Base-by-base conservation (phyloP, 2,888 invertebrate genomes). In the Phania funesta region DNA sequence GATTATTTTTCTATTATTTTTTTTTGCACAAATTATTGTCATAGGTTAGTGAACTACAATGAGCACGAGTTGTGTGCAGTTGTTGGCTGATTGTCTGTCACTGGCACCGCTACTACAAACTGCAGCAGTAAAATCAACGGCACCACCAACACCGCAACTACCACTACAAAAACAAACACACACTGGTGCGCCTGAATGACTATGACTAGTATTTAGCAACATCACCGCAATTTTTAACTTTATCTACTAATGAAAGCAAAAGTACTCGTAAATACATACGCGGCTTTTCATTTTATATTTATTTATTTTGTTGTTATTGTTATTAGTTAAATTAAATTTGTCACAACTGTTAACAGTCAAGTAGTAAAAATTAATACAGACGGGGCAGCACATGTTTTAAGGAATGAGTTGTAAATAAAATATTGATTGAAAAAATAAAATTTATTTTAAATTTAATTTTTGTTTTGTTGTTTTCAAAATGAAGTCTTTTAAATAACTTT, bases 21-120 rank as follows among this genome's bases (percentile, higher is more conserved):
- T 84, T 84, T 24, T 50, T 50, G 26, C 80, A 85, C 87, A 88
- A 88, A 89, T 88, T 88, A 87, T 88, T 88, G 88, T 86, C 87
- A 85, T 89, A 88, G 88, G 88, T 88, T 89, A 89, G 89, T 88
- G 87, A 85, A 80, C 80, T 80, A 83, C 75, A 83, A 80, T 78
- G 80, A 71, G 78, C 65, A 82, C 82, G 82, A 78, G 82, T 67
- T 79, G 65, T 65, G 62, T 80, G 70, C 67, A 60, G 71, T 74
- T 65, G 65, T 32, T 77, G 77, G 48, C 48, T 62, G 65, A 38
- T 58, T 48, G 70, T 70, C 56, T 70, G 46, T 46, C 68, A 62
- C 44, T 41, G 52, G 52, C 32, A 68, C 41, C 9, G 58, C 46
- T 22, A 22, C 64, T 16, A 35, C 35, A 52, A 44, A 4, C 26